These are phyloP conservation scores for Ptyas mucosa DNA, from an alignment of 2,113 vertebrate species.

Conservation along the genomic window DNA sequence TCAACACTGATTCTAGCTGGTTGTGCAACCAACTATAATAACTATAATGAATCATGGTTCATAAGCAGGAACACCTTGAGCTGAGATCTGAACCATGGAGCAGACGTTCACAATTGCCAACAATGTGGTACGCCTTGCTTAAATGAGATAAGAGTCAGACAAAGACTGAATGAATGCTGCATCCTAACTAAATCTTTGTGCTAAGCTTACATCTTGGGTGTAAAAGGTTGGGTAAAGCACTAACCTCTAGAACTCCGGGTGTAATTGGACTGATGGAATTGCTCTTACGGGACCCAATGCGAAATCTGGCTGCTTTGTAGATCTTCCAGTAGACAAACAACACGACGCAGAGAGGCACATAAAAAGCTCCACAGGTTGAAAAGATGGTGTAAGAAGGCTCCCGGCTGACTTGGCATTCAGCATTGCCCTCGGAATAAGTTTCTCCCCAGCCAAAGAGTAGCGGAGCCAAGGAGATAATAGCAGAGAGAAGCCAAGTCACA, in stretches of 20 bases:
- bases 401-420: constrained; percentile 90
- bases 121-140: neutral
- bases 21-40: neutral
- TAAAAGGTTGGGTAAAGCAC: constrained; percentile 21
- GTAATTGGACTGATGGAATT: constrained; percentile 85
- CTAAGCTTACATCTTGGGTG: neutral
- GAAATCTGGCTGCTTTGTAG: constrained; percentile 92
- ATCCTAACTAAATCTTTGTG: neutral
- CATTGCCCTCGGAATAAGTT: constrained; percentile 80
- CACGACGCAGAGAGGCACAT: constrained; percentile 90
- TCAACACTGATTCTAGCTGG: neutral
- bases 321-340: constrained; percentile 99
- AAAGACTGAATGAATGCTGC: neutral
- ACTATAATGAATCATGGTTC: neutral
- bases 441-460: constrained; percentile 94
- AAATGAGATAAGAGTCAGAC: neutral
- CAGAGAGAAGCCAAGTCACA: constrained; percentile 88
- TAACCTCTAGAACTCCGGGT: constrained; percentile 78
- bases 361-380: constrained; percentile 95
- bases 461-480: constrained; percentile 88
- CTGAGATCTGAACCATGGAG: neutral
- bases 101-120: neutral
- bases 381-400: constrained; percentile 92
- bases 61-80: too few relatives aligned
- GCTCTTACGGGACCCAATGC: constrained; percentile 82